Evolutionary conservation across 2,113 vertebrate genomes (phyloP).

Genomic region (Corythoichthys intestinalis): DNA sequence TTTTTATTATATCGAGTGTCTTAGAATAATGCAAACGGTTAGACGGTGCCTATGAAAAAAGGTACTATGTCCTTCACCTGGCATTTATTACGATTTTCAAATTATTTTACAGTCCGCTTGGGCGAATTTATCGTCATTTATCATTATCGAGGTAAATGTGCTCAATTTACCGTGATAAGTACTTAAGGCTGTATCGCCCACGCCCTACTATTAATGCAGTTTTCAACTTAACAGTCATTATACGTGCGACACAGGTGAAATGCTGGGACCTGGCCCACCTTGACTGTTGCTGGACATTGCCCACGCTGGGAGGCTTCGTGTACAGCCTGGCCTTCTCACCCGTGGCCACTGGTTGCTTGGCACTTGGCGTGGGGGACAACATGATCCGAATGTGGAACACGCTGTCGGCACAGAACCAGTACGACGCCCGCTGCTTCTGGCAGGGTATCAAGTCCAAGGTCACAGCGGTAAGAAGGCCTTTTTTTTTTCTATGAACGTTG

Average conservation of each 20-base stretch:
- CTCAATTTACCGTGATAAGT: no score
- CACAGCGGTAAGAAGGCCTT: slow-evolving; percentile 80
- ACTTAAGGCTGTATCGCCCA: no score
- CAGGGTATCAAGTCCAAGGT: slow-evolving; percentile 95
- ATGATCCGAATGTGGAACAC: slow-evolving; percentile 96
- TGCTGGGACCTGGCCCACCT: slow-evolving; percentile 88
- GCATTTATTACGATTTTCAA: no score
- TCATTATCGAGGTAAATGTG: no score
- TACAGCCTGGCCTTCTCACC: slow-evolving; percentile 89
- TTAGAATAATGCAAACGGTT: no score
- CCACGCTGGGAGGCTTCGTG: slow-evolving; percentile 88
- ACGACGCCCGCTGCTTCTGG: slow-evolving; percentile 88
- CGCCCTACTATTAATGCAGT: background rate
- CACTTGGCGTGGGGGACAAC: slow-evolving; percentile 87
- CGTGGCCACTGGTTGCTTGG: slow-evolving; percentile 81
- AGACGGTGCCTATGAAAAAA: no score
- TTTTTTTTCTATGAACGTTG: background rate
- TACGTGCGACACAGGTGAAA: slow-evolving; percentile 76
- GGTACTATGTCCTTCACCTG: no score
- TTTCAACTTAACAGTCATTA: background rate
- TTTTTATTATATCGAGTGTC: no score
- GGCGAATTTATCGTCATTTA: no score
- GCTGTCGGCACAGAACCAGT: slow-evolving; percentile 79
- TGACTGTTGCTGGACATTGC: slow-evolving; percentile 89
- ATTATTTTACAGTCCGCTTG: no score